These are phyloP conservation scores for Plumapathes pennacea DNA, from an alignment of 92 coral and sea anemone genomes.

Conservation along the genomic window DNA sequence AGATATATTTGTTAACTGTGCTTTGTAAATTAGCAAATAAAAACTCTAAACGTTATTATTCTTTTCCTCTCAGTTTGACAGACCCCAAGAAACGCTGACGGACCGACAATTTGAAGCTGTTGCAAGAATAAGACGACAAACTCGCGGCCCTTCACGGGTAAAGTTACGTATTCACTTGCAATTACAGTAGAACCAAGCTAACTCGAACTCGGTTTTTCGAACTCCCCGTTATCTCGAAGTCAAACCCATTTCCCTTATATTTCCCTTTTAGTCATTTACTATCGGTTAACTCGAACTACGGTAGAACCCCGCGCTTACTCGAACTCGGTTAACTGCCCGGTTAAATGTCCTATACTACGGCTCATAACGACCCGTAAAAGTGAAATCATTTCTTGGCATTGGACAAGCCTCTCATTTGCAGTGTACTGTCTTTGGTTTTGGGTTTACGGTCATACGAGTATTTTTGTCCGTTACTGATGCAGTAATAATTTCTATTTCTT, in stretches of 20 bases:
- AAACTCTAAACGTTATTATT: not conserved
- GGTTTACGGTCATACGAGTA: not conserved
- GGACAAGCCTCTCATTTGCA: not conserved
- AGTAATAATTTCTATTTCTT: not conserved
- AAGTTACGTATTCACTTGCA: not conserved
- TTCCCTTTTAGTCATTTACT: no score
- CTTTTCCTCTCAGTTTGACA: slow-evolving; percentile 37
- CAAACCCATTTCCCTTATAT: no score
- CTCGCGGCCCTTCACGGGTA: slow-evolving; percentile 92
- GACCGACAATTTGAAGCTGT: slow-evolving; percentile 76
- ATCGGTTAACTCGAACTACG: no score
- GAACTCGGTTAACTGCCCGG: no score
- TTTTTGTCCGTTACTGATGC: not conserved
- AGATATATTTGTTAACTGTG: no score
- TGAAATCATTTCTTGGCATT: not conserved
- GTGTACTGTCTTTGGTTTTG: not conserved
- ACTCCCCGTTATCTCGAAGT: not conserved
- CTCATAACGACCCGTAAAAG: no score
- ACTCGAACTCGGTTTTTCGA: not conserved
- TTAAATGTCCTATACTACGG: no score
- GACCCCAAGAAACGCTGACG: slow-evolving; percentile 37
- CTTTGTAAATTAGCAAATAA: not conserved
- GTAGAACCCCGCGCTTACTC: no score
- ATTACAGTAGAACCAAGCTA: not conserved
- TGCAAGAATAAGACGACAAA: slow-evolving; percentile 62